A percentile compares a stretch with the other conserved stretches of the same genome.
Conservation (phyloP, 2,888 invertebrate species). For the Macrostomum cliftonense region DNA sequence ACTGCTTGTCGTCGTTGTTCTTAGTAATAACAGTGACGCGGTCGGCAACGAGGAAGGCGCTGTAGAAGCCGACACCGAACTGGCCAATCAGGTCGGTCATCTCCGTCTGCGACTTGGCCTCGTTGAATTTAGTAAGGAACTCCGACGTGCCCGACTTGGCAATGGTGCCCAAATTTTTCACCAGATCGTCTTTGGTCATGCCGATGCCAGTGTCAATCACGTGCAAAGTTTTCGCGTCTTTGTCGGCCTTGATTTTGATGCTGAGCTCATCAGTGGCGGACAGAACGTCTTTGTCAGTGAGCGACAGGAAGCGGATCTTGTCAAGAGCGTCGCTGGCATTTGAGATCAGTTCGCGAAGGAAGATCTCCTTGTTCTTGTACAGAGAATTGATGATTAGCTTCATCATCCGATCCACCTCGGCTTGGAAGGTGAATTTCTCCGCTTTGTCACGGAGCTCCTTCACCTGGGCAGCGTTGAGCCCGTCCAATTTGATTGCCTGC, state of each 20-base stretch:
- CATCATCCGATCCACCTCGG: slow-evolving; percentile 99
- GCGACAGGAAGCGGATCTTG: slow-evolving; percentile 76
- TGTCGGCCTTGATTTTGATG: slow-evolving; percentile 78
- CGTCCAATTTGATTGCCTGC: slow-evolving; percentile 85
- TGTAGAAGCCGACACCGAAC: slow-evolving; percentile 98
- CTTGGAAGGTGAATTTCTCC: slow-evolving; percentile 56
- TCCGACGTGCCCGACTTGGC: slow-evolving; percentile 93
- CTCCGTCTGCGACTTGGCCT: slow-evolving; percentile 41
- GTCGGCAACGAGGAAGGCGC: slow-evolving; percentile 87
- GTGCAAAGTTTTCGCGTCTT: slow-evolving; percentile 70
- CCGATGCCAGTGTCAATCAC: slow-evolving; percentile 91
- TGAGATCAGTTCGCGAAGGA: slow-evolving; percentile 87
- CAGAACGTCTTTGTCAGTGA: slow-evolving; percentile 65
- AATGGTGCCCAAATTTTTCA: slow-evolving; percentile 90
- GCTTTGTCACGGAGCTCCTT: slow-evolving; percentile 72
- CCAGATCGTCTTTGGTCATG: slow-evolving; percentile 79
- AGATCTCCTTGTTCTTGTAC: slow-evolving; percentile 96
- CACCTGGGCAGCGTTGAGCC: slow-evolving; percentile 74
- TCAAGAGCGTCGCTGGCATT: slow-evolving; percentile 97
- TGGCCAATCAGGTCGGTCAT: slow-evolving; percentile 95
- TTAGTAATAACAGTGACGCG: slow-evolving; percentile 84
- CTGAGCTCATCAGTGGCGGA: slow-evolving; percentile 59
- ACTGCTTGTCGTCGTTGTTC: slow-evolving; percentile 64
- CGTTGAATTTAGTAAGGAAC: slow-evolving; percentile 67
- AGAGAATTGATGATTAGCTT: slow-evolving; percentile 97